Percentiles rank a stretch among this genome's conserved stretches.
These are phyloP conservation scores for Bryconaethiops microstoma DNA, from an alignment of 2,797 vertebrate species.

Conservation along the genomic window DNA sequence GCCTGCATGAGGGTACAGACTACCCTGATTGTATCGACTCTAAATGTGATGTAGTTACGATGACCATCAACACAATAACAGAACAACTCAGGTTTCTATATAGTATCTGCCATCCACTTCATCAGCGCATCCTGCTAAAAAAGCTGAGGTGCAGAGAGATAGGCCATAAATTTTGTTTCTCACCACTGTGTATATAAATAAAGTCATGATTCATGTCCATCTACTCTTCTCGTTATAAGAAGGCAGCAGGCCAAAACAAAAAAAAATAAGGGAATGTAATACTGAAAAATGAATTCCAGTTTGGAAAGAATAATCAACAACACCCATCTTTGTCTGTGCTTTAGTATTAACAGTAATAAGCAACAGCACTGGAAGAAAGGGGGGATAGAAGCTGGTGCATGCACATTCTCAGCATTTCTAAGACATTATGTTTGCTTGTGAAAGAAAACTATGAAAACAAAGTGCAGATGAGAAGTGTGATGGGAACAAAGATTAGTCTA, in stretches of 20 bases:
- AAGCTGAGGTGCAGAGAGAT: constrained; percentile 10
- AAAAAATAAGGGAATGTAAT: constrained; percentile 29
- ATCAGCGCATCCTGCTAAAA: constrained; percentile 19
- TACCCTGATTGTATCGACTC: not conserved
- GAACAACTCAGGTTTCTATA: not conserved
- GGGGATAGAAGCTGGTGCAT: not conserved
- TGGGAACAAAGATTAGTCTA: no score
- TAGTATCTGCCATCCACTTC: constrained; percentile 25
- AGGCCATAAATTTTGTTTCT: constrained; percentile 17
- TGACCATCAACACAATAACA: not conserved
- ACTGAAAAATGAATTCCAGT: constrained; percentile 14
- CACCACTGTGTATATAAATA: constrained; percentile 49
- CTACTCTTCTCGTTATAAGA: constrained; percentile 22
- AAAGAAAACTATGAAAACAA: no score
- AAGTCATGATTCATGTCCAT: constrained; percentile 29
- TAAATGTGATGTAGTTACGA: not conserved
- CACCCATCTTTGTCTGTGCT: constrained; percentile 55
- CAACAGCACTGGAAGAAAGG: not conserved
- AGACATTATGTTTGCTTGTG: not conserved
- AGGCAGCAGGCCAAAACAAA: constrained; percentile 29
- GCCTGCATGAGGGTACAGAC: not conserved
- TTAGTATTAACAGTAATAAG: constrained; percentile 48
- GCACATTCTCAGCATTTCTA: not conserved
- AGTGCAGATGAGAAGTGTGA: no score
- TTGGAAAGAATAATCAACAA: constrained; percentile 22